Conservation (phyloP, 2,888 invertebrate genomes). For the Apeira syringaria region DNA sequence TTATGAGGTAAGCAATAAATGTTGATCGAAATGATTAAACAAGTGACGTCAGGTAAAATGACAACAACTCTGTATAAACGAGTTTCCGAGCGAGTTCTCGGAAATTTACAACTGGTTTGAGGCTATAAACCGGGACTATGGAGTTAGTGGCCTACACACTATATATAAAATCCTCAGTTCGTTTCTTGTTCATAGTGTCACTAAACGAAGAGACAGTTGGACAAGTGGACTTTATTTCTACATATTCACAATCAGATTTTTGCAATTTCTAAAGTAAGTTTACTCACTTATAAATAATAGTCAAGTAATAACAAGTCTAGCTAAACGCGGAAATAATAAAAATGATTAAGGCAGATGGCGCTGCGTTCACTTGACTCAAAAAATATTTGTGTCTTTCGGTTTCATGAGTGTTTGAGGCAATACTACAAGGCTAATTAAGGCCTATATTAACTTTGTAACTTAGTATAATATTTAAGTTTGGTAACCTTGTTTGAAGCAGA, state of each 20-base stretch:
- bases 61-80: slow-evolving; percentile 15
- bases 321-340: too few relatives aligned
- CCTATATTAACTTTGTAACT: too few relatives aligned
- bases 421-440: too few relatives aligned
- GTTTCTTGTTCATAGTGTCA: slow-evolving; percentile 20
- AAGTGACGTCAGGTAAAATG: slow-evolving; percentile 17
- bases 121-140: slow-evolving; percentile 5
- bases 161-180: slow-evolving; percentile 32
- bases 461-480: too few relatives aligned
- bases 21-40: background rate
- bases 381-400: too few relatives aligned
- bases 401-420: too few relatives aligned
- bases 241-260: background rate
- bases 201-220: slow-evolving; percentile 12
- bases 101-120: slow-evolving; percentile 35
- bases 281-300: background rate
- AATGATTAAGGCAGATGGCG: too few relatives aligned
- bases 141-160: slow-evolving; percentile 26
- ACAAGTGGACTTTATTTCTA: too few relatives aligned
- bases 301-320: too few relatives aligned
- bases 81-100: slow-evolving; percentile 18
- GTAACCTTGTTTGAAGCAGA: too few relatives aligned
- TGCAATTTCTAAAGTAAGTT: slow-evolving; percentile 3
- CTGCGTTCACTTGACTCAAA: too few relatives aligned
- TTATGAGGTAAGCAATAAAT: background rate